Percentiles rank a stretch among this genome's conserved stretches.
phyloP scores from a whole-genome alignment of 2,888 invertebrate species.

The Endomychus coccineus region DNA sequence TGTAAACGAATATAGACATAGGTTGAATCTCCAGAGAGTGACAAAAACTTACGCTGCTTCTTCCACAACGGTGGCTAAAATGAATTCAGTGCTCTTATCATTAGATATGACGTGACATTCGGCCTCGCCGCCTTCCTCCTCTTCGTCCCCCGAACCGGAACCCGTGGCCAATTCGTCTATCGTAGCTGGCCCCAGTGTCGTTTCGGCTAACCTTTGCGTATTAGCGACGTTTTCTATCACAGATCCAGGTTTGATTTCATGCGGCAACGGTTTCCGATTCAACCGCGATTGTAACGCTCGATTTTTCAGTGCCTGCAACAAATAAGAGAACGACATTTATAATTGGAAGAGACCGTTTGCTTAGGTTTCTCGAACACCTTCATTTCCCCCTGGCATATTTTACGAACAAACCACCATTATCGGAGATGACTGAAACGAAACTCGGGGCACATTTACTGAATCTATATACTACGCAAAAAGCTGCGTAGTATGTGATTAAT shows the following conservation, averaged over 20 bases:
- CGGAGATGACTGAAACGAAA: no score
- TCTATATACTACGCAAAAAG: no score
- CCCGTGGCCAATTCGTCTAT: slow-evolving; percentile 80
- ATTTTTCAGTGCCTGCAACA: slow-evolving; percentile 68
- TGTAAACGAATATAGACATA: no score
- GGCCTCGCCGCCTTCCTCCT: slow-evolving; percentile 54
- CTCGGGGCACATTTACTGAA: no score
- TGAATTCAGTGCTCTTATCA: slow-evolving; percentile 85
- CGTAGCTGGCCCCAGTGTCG: slow-evolving; percentile 58
- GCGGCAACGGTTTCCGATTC: slow-evolving; percentile 69
- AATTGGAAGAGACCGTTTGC: no score
- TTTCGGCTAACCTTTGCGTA: slow-evolving; percentile 73
- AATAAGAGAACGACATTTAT: no score
- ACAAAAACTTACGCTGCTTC: slow-evolving; percentile 69
- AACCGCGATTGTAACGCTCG: slow-evolving; percentile 77
- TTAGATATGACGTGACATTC: slow-evolving; percentile 83
- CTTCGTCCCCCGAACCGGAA: slow-evolving; percentile 82
- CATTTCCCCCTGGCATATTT: no score
- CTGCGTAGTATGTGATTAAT: no score
- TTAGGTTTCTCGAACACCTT: no score
- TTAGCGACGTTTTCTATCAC: slow-evolving; percentile 87
- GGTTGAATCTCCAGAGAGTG: no score
- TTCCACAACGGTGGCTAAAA: slow-evolving; percentile 80
- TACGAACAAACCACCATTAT: no score
- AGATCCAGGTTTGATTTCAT: slow-evolving; percentile 65